phyloP scores from a whole-genome alignment of 1,140 invertebrate species.

The Aphaenogaster ashmeadi region DNA sequence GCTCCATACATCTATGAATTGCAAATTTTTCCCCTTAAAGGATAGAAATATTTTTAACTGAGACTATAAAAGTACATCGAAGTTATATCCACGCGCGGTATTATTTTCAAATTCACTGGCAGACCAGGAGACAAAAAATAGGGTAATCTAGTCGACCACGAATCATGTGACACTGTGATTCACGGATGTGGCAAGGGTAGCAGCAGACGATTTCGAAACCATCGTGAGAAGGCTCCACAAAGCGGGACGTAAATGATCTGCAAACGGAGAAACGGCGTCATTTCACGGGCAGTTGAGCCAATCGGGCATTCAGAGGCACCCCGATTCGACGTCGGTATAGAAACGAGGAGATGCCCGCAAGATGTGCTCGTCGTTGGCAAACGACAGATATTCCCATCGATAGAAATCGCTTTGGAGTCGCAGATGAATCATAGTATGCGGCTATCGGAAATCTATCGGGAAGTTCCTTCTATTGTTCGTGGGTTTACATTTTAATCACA shows the following conservation, averaged over 20 bases:
- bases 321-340: not conserved
- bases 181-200: not conserved
- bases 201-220: conserved; percentile 4
- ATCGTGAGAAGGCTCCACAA: not conserved
- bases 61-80: not conserved
- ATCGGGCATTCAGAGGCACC: conserved; percentile 27
- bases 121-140: not conserved
- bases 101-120: not conserved
- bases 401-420: conserved; percentile 3
- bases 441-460: not conserved
- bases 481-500: conserved; percentile 18
- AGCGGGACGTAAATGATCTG: conserved; percentile 54
- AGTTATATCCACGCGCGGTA: not conserved
- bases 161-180: conserved; percentile 14
- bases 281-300: conserved; percentile 58
- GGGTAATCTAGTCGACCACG: not conserved
- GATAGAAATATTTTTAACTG: not conserved
- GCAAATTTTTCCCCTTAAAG: not conserved
- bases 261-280: conserved; percentile 40
- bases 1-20: not conserved
- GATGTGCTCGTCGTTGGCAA: not conserved
- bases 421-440: not conserved
- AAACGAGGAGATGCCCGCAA: conserved; percentile 37
- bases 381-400: not conserved
- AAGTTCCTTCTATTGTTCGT: not conserved